Conservation (phyloP, 1,140 invertebrate species). For the Brachionus paranguensis region DNA sequence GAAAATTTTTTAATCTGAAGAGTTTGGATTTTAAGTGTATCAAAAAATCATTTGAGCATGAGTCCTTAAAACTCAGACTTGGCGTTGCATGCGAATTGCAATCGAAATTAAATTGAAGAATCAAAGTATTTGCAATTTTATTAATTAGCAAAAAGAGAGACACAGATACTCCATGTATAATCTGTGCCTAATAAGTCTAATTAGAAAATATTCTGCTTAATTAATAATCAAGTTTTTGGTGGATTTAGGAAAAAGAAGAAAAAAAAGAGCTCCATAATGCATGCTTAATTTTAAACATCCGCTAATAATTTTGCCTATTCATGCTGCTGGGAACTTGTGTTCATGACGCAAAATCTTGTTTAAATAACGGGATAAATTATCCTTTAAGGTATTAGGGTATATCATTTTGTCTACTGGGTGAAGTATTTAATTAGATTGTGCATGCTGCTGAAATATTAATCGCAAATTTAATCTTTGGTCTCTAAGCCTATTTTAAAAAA, state of each 20-base stretch:
- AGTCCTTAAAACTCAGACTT: background rate
- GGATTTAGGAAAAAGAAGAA: background rate
- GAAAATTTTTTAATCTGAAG: background rate
- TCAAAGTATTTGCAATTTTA: constrained; percentile 1
- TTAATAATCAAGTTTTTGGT: constrained; percentile 31
- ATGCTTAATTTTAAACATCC: constrained; percentile 34
- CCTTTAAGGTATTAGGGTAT: background rate
- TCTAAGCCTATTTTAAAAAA: too few species aligned
- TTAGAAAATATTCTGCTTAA: background rate
- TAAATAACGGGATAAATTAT: background rate
- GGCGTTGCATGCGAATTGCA: background rate
- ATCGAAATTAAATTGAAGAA: background rate
- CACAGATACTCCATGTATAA: background rate
- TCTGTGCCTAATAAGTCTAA: constrained; percentile 8
- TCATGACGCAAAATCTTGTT: background rate
- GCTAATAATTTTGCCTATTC: background rate
- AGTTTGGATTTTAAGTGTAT: background rate
- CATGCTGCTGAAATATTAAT: background rate
- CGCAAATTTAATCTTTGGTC: too few species aligned
- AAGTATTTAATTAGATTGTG: background rate
- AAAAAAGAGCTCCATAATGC: background rate
- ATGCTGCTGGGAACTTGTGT: background rate
- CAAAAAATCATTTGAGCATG: background rate
- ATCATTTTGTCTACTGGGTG: background rate
- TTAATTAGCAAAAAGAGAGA: background rate